Evolutionary conservation across 1,140 invertebrate genomes (phyloP).

Genomic region (Adelges cooleyi): DNA sequence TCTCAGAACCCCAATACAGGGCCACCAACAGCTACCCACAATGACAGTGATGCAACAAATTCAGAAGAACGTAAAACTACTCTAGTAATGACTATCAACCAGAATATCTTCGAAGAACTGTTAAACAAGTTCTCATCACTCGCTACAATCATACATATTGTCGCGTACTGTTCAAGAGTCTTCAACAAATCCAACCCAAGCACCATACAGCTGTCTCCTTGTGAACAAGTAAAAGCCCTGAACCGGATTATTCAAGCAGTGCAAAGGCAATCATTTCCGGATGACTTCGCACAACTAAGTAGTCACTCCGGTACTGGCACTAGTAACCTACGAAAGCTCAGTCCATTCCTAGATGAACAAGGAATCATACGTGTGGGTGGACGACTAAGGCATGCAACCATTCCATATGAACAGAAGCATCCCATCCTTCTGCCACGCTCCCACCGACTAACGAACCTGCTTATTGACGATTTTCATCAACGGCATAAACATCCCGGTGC

Average conservation of each 20-base stretch:
- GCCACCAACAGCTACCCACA: background rate
- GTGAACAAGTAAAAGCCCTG: background rate
- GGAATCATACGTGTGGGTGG: constrained; percentile 32
- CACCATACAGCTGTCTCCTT: background rate
- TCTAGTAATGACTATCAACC: too few relatives aligned
- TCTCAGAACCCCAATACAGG: background rate
- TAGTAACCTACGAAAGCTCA: constrained; percentile 16
- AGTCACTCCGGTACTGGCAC: background rate
- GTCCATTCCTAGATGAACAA: background rate
- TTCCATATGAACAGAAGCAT: constrained; percentile 30
- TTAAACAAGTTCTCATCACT: too few relatives aligned
- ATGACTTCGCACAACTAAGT: background rate
- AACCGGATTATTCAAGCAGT: background rate
- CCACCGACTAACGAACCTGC: background rate
- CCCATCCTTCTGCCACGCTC: constrained; percentile 29
- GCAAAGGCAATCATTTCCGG: background rate
- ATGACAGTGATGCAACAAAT: background rate
- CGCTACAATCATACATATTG: too few relatives aligned
- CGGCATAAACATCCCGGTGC: background rate
- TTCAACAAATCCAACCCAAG: background rate
- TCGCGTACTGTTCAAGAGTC: too few relatives aligned
- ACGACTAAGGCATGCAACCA: constrained; percentile 23
- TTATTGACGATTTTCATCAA: background rate
- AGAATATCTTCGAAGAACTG: too few relatives aligned
- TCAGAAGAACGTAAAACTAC: too few relatives aligned